These are phyloP conservation scores for Caenorhabditis macrosperma DNA, from an alignment of 2,888 invertebrate species.

Conservation along the genomic window DNA sequence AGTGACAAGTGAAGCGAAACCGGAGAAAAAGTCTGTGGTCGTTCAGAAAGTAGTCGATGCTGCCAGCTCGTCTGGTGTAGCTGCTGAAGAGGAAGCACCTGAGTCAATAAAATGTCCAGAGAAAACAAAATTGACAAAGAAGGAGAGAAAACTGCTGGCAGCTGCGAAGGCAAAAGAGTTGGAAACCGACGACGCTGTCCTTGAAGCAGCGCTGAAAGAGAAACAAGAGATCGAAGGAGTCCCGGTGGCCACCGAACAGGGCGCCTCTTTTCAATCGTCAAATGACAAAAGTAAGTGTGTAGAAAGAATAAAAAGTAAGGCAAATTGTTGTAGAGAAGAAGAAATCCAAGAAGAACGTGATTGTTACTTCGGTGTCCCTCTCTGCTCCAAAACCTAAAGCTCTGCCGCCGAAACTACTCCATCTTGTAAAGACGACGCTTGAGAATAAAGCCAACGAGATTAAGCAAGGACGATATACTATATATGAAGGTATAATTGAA, in stretches of 20 bases:
- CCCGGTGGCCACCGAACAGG: too few relatives aligned
- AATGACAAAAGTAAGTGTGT: too few relatives aligned
- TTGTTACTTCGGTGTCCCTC: not conserved
- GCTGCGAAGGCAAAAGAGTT: constrained; percentile 10
- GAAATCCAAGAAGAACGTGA: not conserved
- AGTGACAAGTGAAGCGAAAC: not conserved
- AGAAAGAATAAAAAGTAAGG: too few relatives aligned
- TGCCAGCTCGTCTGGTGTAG: not conserved
- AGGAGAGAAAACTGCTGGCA: constrained; percentile 7
- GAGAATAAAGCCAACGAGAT: not conserved
- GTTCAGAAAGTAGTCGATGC: not conserved
- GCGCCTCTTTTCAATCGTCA: too few relatives aligned
- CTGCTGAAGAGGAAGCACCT: not conserved
- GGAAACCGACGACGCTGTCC: constrained; percentile 32
- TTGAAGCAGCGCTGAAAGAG: constrained; percentile 15
- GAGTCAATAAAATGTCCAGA: not conserved
- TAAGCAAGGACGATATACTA: not conserved
- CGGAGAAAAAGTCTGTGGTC: not conserved
- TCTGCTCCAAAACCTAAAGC: not conserved
- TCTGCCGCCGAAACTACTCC: constrained; percentile 13
- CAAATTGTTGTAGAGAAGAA: constrained; percentile 25
- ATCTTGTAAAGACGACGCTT: constrained; percentile 4
- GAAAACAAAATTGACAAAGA: constrained; percentile 12
- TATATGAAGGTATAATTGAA: not conserved
- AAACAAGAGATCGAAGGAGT: not conserved